These are phyloP conservation scores for Ferrisia virgata DNA, from an alignment of 2,888 invertebrate species.

Conservation along the genomic window DNA sequence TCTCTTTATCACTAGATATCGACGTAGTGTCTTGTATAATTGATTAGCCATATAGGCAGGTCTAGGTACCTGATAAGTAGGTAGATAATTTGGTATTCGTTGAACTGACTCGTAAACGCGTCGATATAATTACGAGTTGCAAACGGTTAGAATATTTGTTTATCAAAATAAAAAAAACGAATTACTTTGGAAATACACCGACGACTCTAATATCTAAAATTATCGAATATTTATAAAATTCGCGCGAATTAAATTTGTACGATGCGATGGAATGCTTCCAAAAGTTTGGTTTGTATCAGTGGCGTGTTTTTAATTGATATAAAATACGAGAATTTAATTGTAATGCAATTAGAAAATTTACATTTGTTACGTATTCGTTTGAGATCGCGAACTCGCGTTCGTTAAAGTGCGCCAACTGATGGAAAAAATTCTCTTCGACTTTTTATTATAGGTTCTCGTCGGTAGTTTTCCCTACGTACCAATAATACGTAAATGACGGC, in stretches of 20 bases:
- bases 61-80: no score
- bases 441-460: no score
- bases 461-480: no score
- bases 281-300: conserved; percentile 3
- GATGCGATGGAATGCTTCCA: not conserved
- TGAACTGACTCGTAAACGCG: no score
- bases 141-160: not conserved
- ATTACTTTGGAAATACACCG: not conserved
- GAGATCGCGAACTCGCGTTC: not conserved
- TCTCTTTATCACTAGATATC: not conserved
- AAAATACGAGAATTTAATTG: not conserved
- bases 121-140: not conserved
- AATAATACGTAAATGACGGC: no score
- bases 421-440: not conserved
- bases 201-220: not conserved
- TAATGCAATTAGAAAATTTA: conserved; percentile 14
- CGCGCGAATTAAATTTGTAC: not conserved
- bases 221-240: not conserved
- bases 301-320: not conserved
- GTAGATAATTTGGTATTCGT: not conserved
- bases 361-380: no score
- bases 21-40: not conserved
- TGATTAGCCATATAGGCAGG: no score
- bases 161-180: not conserved
- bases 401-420: not conserved